Evolutionary conservation across 2,888 invertebrate genomes (phyloP), one percentile per base, ranked within the genome.

Genomic region (Ectemnius cavifrons): DNA sequence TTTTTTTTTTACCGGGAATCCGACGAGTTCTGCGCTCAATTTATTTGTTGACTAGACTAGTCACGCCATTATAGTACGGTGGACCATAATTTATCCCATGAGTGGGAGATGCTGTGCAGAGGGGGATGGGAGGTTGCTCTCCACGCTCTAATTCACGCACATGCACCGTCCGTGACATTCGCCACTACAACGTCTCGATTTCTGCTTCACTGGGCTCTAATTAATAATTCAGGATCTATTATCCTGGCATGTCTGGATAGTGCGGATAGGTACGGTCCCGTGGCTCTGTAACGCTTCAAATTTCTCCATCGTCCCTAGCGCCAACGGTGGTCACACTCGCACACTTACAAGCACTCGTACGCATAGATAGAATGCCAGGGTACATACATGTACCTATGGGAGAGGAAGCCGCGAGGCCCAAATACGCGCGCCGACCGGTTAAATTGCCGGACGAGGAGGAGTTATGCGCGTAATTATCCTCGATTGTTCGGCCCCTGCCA

Each of bases 191-290:
- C 71, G 71, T 79, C 79, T 69, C 75, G 75, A 74, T 71, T 78
- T 78, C 75, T 61, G 75, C 79, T 60, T 71, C 69, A 67, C 69
- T 63, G 72, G 49, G 11, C 62, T 57, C 67, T 67, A 75, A 79
- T 79, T 79, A 78, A 79, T 78, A 72, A 79, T 73, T 75, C 75
- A 75, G 62, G 68, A 79, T 78, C 78, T 72, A 79, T 75, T 78
- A 75, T 70, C 60, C 52, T 14, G 3, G 47, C 56, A 16, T 49
- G 63, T 52, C 63, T 57, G 20, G 60, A 20, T 27, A n/a, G 14
- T 47, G 49, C 47, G 16, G 13, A 37, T n/a, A 13, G n/a, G 46
- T 18, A 46, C 20, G 46, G 11, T 20, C 1, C n/a, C 5, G n/a
- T 13, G 20, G 23, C 46, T 18, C 27, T 16, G 27, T 4, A 20